Conservation (phyloP, 2,797 vertebrate species). For the Hydrolagus colliei region DNA sequence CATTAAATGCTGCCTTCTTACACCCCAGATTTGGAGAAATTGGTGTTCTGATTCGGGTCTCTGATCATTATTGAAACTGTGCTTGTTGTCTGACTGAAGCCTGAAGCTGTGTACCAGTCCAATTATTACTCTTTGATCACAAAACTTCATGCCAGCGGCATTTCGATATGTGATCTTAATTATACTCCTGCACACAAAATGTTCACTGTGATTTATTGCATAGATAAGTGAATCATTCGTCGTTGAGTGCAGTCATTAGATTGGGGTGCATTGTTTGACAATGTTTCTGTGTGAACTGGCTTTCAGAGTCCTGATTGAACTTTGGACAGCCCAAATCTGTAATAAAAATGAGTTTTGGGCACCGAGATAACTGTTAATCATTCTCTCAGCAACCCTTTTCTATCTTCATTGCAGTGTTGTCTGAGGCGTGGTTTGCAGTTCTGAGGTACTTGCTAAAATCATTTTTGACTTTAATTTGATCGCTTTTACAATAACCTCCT, state of each 20-base stretch:
- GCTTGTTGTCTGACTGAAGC: background rate
- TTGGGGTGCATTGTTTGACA: constrained; percentile 5
- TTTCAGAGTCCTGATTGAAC: background rate
- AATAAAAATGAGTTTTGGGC: background rate
- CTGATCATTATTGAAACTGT: background rate
- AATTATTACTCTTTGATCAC: background rate
- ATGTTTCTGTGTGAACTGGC: background rate
- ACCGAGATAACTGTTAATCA: background rate
- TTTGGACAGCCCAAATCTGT: background rate
- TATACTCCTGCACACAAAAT: background rate
- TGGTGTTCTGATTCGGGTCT: too few relatives aligned
- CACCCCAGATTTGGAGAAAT: too few relatives aligned
- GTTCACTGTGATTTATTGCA: background rate
- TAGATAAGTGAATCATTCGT: constrained; percentile 2
- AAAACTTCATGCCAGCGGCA: background rate
- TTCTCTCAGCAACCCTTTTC: background rate
- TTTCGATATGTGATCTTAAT: background rate
- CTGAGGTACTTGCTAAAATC: background rate
- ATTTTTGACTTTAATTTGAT: background rate
- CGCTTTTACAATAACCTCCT: background rate
- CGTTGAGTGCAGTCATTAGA: background rate
- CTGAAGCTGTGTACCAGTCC: background rate
- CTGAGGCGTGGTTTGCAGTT: background rate
- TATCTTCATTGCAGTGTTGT: background rate
- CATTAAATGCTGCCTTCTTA: too few relatives aligned